Base-by-base conservation (phyloP, 2,797 vertebrate genomes). In the Acipenser oxyrinchus region DNA sequence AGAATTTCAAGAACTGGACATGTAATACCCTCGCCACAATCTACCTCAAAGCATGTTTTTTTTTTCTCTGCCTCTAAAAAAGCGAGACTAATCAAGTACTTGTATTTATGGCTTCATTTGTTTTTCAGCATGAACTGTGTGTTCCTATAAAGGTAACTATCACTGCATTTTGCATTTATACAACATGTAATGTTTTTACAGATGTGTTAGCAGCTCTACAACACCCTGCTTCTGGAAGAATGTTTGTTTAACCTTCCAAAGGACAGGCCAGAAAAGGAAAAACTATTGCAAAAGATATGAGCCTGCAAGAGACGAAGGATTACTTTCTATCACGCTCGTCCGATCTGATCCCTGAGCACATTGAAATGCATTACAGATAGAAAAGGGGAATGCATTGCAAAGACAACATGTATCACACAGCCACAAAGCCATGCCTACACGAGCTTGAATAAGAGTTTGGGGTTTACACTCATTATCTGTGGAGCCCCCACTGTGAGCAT, bases 301-400 rank as follows among this genome's bases (percentile, higher is more conserved):
- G 70, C 61, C 60, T 66, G 66, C 72, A 57, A 61, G 69, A 70
- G 62, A 73, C 63, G 49, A 62, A 66, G 70, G 69, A 69, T 68
- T 69, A 69, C 66, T 79, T 79, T 73, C 69, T 69, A 70, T 67
- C 67, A 69, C 73, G 74, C 68, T 66, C 68, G 68, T 78, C 65
- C 68, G 62, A 78, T 75, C 12, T 62, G 71, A 71, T 70, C 79
- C 80, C 65, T 73, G 69, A 79, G 76, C 71, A 64, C 75, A 77
- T 69, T 11, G 71, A 70, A 71, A 83, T 82, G 80, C 77, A 80
- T 6, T 79, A 74, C 74, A 73, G 70, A 64, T 73, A 84, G 81
- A 77, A 82, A 85, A 84, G 83, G 62, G 70, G 72, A 74, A 63
- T 66, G 80, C 81, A 83, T 82, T 79, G 73, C 74, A 73, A 70